These are phyloP conservation scores for Macquaria australasica DNA, from an alignment of 2,113 vertebrate species.

Conservation along the genomic window DNA sequence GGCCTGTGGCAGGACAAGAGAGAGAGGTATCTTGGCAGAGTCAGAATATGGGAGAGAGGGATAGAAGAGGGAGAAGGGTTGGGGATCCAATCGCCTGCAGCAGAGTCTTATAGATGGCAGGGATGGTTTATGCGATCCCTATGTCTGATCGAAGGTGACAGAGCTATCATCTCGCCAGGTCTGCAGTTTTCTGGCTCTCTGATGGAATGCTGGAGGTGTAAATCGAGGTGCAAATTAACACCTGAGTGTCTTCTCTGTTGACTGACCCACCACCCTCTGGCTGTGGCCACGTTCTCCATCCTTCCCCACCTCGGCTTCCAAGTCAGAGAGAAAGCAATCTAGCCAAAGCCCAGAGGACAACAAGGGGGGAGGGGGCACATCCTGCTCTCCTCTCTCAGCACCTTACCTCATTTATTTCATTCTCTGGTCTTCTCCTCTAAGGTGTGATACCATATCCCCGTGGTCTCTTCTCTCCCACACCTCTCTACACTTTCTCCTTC, in stretches of 20 bases:
- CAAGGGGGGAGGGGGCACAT: slow-evolving; percentile 20
- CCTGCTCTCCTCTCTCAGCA: slow-evolving; percentile 48
- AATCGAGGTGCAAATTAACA: slow-evolving; percentile 71
- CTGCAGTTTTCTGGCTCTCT: slow-evolving; percentile 47
- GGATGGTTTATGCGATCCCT: slow-evolving; percentile 53
- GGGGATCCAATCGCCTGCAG: slow-evolving; percentile 48
- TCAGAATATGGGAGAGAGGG: slow-evolving; percentile 9
- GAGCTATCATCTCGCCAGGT: slow-evolving; percentile 53
- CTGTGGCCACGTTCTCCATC: slow-evolving; percentile 29
- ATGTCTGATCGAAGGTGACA: slow-evolving; percentile 59
- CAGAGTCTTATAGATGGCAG: slow-evolving; percentile 56
- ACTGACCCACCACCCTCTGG: slow-evolving; percentile 1
- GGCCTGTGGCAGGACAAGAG: slow-evolving; percentile 47
- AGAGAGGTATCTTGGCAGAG: slow-evolving; percentile 51
- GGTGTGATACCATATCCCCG: slow-evolving; percentile 46
- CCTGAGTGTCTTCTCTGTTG: slow-evolving; percentile 38
- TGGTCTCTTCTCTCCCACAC: slow-evolving; percentile 26
- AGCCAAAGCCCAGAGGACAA: slow-evolving; percentile 61
- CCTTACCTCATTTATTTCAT: slow-evolving; percentile 59
- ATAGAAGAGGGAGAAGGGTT: neutral
- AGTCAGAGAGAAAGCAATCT: slow-evolving; percentile 64
- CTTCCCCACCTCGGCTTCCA: slow-evolving; percentile 29
- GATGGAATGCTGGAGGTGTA: slow-evolving; percentile 74
- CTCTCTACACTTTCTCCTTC: slow-evolving; percentile 32
- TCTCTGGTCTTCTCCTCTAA: slow-evolving; percentile 37